Conservation (phyloP, 1,140 invertebrate genomes). For the Drosophila pachea region DNA sequence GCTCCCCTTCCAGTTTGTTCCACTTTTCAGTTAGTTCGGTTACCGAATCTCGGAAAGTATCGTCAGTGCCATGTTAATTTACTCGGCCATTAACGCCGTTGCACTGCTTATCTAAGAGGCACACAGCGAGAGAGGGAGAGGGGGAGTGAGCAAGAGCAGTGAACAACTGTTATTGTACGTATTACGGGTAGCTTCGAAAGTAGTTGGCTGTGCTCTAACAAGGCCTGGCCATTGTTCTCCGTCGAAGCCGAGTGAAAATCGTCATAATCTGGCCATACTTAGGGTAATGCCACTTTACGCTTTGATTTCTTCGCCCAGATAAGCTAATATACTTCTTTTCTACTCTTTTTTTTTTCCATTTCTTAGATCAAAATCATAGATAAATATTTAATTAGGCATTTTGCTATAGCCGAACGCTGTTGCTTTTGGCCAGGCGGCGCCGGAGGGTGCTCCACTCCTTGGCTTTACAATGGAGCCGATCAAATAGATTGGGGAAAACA, state of each 20-base stretch:
- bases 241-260: slow-evolving; percentile 6
- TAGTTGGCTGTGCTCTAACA: slow-evolving; percentile 24
- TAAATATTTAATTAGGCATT: slow-evolving; percentile 73
- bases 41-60: slow-evolving; percentile 41
- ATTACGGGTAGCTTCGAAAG: slow-evolving; percentile 8
- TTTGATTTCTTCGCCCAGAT: slow-evolving; percentile 56
- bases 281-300: slow-evolving; percentile 31
- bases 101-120: slow-evolving; percentile 32
- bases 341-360: slow-evolving; percentile 14
- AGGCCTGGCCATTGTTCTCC: slow-evolving; percentile 34
- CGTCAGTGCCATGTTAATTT: slow-evolving; percentile 43
- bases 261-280: slow-evolving; percentile 28
- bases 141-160: background rate
- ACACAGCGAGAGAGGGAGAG: no score
- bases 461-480: slow-evolving; percentile 28
- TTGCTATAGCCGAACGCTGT: slow-evolving; percentile 44
- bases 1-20: slow-evolving; percentile 19
- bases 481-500: no score
- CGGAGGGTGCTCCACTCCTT: slow-evolving; percentile 23
- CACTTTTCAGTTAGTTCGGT: slow-evolving; percentile 20
- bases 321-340: slow-evolving; percentile 52
- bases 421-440: slow-evolving; percentile 22
- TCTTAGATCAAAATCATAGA: slow-evolving; percentile 55
- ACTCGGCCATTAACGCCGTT: slow-evolving; percentile 29
- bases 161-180: slow-evolving; percentile 30